phyloP scores from a whole-genome alignment of 2,797 vertebrate species.

The Pachyuromys duprasi region DNA sequence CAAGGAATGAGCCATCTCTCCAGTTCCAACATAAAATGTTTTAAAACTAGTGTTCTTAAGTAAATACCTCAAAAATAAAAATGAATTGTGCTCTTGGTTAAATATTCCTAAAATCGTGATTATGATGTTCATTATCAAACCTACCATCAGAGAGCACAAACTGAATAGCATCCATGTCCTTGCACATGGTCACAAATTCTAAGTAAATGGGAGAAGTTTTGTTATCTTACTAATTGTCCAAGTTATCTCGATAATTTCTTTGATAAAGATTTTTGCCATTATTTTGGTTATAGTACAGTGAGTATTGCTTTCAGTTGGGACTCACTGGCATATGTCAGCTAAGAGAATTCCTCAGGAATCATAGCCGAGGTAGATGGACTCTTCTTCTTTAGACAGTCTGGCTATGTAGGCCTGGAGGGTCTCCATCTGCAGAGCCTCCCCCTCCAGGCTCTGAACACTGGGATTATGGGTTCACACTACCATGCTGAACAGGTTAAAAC shows the following conservation, averaged over 20 bases:
- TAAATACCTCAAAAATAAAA: conserved; percentile 35
- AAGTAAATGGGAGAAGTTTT: conserved; percentile 53
- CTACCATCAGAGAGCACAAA: conserved; percentile 52
- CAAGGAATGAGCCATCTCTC: background rate
- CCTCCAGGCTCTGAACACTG: background rate
- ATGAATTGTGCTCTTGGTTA: conserved; percentile 22
- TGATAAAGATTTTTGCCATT: conserved; percentile 23
- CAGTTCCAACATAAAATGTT: conserved; percentile 32
- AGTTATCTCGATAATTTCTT: background rate
- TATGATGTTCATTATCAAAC: conserved; percentile 55
- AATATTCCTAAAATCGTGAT: conserved; percentile 61
- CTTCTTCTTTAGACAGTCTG: background rate
- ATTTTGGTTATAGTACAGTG: background rate
- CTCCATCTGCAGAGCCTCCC: background rate
- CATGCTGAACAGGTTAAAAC: background rate
- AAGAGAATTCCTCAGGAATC: conserved; percentile 54
- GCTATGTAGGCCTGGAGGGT: background rate
- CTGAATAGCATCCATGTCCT: conserved; percentile 50
- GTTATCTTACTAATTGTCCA: background rate
- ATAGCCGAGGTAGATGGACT: background rate
- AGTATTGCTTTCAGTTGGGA: conserved; percentile 6
- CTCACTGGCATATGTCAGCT: conserved; percentile 66
- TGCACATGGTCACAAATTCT: conserved; percentile 48
- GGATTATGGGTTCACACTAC: background rate
- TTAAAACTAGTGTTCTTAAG: conserved; percentile 60